Percentiles rank a stretch among this genome's conserved stretches.
Conservation (phyloP, 2,888 invertebrate genomes). For the Drosophila sordidula region DNA sequence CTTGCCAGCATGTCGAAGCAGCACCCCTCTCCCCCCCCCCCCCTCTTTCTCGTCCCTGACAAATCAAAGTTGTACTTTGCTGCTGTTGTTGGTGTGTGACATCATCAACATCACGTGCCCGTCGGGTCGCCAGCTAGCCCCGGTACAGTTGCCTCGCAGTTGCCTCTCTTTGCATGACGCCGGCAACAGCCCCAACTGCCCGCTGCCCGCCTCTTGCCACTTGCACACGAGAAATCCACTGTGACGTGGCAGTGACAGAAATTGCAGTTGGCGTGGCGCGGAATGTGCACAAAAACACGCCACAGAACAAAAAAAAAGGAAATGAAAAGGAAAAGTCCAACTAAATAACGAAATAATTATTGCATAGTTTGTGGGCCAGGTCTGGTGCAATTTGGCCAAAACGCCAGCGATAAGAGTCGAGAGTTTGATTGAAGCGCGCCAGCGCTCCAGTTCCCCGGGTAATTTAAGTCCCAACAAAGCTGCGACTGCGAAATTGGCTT, state of each 20-base stretch:
- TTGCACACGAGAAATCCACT: constrained; percentile 29
- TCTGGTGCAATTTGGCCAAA: constrained; percentile 33
- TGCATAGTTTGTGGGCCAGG: constrained; percentile 46
- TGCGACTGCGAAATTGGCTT: constrained; percentile 42
- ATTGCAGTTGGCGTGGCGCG: constrained; percentile 62
- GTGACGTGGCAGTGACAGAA: constrained; percentile 62
- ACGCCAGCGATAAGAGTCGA: constrained; percentile 29
- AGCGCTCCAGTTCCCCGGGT: neutral
- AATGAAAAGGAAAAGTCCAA: constrained; percentile 6
- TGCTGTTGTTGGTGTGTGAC: constrained; percentile 49
- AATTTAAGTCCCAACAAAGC: constrained; percentile 10
- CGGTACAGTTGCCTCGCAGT: constrained; percentile 46
- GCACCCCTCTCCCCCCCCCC: neutral
- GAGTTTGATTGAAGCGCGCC: constrained; percentile 40
- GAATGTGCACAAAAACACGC: constrained; percentile 23
- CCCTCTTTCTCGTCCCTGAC: neutral
- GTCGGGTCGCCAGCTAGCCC: constrained; percentile 10
- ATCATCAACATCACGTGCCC: constrained; percentile 60
- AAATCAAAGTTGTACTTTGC: constrained; percentile 49
- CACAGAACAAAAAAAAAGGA: neutral
- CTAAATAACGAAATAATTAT: constrained; percentile 62
- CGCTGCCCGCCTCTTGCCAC: neutral
- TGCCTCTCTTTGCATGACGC: constrained; percentile 27
- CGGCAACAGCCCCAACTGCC: neutral
- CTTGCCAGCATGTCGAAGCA: constrained; percentile 11